Evolutionary conservation across 2,888 invertebrate genomes (phyloP).

Genomic region (Pedicia rivosa): DNA sequence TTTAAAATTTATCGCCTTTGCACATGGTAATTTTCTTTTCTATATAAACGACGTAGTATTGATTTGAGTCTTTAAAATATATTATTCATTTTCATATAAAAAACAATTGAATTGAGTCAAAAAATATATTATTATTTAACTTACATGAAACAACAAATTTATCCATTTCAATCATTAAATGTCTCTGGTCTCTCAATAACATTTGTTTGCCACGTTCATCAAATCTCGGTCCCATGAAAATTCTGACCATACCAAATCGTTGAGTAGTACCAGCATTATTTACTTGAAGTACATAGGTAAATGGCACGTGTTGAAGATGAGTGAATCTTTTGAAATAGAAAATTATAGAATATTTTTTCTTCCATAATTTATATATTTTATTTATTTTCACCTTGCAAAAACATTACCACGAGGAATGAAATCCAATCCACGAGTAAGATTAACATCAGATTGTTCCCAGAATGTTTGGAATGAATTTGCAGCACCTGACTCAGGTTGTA

Average conservation of each 20-base stretch:
- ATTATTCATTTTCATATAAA: too few relatives aligned
- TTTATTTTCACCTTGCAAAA: too few relatives aligned
- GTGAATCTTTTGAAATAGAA: too few relatives aligned
- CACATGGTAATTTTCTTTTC: too few relatives aligned
- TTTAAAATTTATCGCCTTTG: too few relatives aligned
- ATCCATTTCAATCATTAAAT: conserved; percentile 50
- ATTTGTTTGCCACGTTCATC: conserved; percentile 46
- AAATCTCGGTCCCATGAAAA: conserved; percentile 46
- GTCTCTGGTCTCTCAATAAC: conserved; percentile 39
- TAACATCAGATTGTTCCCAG: conserved; percentile 68
- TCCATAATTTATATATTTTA: too few relatives aligned
- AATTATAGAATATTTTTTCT: too few relatives aligned
- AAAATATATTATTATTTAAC: conserved; percentile 14
- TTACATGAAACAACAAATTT: conserved; percentile 44
- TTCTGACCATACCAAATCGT: conserved; percentile 42
- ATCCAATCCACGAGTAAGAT: conserved; percentile 66
- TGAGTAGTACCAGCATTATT: conserved; percentile 34
- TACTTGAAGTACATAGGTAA: conserved; percentile 44
- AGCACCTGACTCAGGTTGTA: conserved; percentile 16
- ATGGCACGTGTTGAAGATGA: conserved; percentile 61
- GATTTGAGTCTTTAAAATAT: too few relatives aligned
- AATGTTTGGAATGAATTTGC: conserved; percentile 35
- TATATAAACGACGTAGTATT: too few relatives aligned
- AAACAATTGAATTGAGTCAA: conserved; percentile 14
- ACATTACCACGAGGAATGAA: conserved; percentile 57